A percentile compares a stretch with the other conserved stretches of the same genome.
phyloP scores from a whole-genome alignment of 1,140 invertebrate genomes.

The Drosophila paulistorum region DNA sequence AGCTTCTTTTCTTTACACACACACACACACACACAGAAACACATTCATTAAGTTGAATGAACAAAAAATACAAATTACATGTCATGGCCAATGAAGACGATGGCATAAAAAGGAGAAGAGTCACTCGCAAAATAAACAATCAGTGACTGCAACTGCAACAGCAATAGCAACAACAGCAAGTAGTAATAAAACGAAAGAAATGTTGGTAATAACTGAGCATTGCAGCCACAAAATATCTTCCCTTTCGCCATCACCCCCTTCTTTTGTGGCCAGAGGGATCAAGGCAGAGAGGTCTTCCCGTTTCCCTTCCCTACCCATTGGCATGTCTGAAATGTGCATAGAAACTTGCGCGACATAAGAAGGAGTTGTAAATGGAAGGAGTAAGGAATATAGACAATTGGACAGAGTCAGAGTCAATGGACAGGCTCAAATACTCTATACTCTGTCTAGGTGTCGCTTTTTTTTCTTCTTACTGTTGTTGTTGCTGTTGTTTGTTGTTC shows the following conservation, averaged over 20 bases:
- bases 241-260: background rate
- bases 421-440: slow-evolving; percentile 38
- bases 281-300: no score
- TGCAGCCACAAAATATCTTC: slow-evolving; percentile 15
- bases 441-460: slow-evolving; percentile 56
- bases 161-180: slow-evolving; percentile 24
- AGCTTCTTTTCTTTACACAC: background rate
- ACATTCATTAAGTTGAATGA: slow-evolving; percentile 18
- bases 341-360: slow-evolving; percentile 44
- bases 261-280: no score
- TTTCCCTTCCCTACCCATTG: background rate
- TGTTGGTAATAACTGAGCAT: slow-evolving; percentile 55
- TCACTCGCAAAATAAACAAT: slow-evolving; percentile 31
- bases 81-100: slow-evolving; percentile 43
- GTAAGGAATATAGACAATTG: slow-evolving; percentile 36
- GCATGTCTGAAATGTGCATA: slow-evolving; percentile 56
- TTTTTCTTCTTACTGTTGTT: slow-evolving; percentile 11
- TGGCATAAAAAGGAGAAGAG: slow-evolving; percentile 19
- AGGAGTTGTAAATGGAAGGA: slow-evolving; percentile 25
- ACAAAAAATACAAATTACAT: slow-evolving; percentile 58
- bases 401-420: slow-evolving; percentile 21
- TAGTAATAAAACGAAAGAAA: slow-evolving; percentile 42
- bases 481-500: slow-evolving; percentile 33
- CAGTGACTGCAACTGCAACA: slow-evolving; percentile 10
- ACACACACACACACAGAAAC: background rate